These are phyloP conservation scores for Tanytarsus gracilentus DNA, from an alignment of 2,888 invertebrate genomes.

Conservation along the genomic window DNA sequence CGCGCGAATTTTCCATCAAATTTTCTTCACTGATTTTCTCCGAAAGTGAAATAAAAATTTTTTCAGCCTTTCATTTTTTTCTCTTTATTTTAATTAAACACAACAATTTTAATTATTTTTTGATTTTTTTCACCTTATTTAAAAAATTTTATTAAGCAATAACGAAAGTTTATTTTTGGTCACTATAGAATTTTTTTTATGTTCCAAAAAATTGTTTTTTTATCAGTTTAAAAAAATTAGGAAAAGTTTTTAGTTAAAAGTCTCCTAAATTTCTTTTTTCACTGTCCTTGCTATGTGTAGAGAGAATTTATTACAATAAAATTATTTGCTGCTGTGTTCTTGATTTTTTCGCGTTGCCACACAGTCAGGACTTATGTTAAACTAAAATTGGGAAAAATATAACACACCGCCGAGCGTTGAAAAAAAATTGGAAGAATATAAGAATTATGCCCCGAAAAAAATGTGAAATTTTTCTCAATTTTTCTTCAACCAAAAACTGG, in stretches of 20 bases:
- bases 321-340: slow-evolving; percentile 6
- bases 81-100: not conserved
- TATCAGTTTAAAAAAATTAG: too few relatives aligned
- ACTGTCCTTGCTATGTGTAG: not conserved
- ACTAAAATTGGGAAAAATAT: slow-evolving; percentile 20
- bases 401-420: slow-evolving; percentile 16
- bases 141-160: too few relatives aligned
- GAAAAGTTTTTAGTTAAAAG: not conserved
- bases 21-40: not conserved
- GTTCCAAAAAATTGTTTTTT: too few relatives aligned
- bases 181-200: too few relatives aligned
- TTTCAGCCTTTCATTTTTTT: not conserved
- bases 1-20: not conserved
- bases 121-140: not conserved
- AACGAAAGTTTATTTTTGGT: too few relatives aligned
- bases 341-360: slow-evolving; percentile 27
- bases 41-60: not conserved
- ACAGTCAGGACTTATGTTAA: slow-evolving; percentile 28
- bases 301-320: not conserved
- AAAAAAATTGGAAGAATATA: slow-evolving; percentile 29
- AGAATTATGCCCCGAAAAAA: slow-evolving; percentile 29
- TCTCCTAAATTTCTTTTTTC: not conserved
- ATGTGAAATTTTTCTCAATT: slow-evolving; percentile 29
- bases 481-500: slow-evolving; percentile 25
- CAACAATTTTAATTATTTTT: not conserved